Evolutionary conservation across 2,113 vertebrate genomes (phyloP), one percentile per base, ranked within the genome.

Genomic region (Microtus oregoni): DNA sequence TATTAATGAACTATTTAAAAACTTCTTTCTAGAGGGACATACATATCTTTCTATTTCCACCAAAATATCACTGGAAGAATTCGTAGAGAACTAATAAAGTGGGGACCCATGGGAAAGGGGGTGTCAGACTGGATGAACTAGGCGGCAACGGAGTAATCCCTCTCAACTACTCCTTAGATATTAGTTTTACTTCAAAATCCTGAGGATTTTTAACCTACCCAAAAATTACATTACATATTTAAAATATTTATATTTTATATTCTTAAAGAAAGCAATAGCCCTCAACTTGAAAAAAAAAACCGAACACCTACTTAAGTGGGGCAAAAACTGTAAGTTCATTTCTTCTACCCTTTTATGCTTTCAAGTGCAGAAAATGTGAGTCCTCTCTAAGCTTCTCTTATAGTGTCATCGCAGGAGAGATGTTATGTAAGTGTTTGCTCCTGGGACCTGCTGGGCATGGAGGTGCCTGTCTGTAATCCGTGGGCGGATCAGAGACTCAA

Each of bases 71-170:
- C 22, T 83, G 14, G 52, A 63, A 89, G 19, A 26, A 38, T 70
- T 32, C 19, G 24, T 5, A 52, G 44, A 38, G 52, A 70, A 41
- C 4, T 15, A 65, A 47, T 17, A 5, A 85, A 17, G 72, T 12
- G 32, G 20, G 55, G 67, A 70, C 87, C 50, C 30, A 52, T 10
- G 79, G 55, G 24, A 20, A 9, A 44, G 7, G 1, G 13, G 2
- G 1, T 11, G 14, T 30, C 44, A 17, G 12, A 30, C 11, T 28
- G 61, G 19, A 38, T 0, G 20, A 52, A 72, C 41, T 17, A 0
- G 0, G 10, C 15, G 20, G 17, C 17, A 7, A 1, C 2, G 52
- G 47, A 7, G 0, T 0, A 8, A 68, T 28, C 58, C 7, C 81
- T 92, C 86, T 90, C n/a, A 20, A 10, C 70, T 14, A 47, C 35